Base-by-base conservation (phyloP, 1,140 invertebrate species). In the Zelostemma sp. region DNA sequence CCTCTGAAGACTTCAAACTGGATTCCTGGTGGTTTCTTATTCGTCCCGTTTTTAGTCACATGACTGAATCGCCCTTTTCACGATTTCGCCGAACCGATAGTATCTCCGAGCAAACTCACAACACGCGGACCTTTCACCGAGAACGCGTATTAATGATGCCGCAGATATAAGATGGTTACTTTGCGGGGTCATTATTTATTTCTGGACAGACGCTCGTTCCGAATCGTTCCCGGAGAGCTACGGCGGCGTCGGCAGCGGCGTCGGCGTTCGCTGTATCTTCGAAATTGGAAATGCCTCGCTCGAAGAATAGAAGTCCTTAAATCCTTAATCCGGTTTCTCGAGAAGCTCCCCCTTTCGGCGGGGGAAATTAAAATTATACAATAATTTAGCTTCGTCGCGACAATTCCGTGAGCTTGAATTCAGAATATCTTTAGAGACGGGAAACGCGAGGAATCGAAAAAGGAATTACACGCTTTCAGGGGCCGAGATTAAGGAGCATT, bases 61-160 rank as follows among this genome's bases (percentile, higher is more conserved):
- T 63, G 71, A 63, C 62, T 73, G 47, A 62, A 65, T 51, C 35
- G 38, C 56, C 66, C 62, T 67, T 72, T 77, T 43, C 54, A 48
- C 56, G 65, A 72, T 73, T 77, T 77, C 75, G 59, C 31, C 63
- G 75, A 72, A 77, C 65, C 64, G 75, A 75, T 77, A 73, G 46
- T 58, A 75, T 75, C 73, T 72, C 41, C 53, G 45, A 15, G 45
- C 11, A 38, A 47, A 54, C 61, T 19, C 43, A 45, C 51, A 65
- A 73, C 61, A 68, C 51, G 62, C 57, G 60, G 19, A 70, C 46
- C 68, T 67, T 61, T 66, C 59, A 67, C 40, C 53, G 38, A 48
- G 48, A 69, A 68, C 50, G 48, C 61, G 57, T 73, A 73, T 77
- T 77, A 77, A 77, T 71, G 67, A 73, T 53, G 40, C 68, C 54